Percentiles rank a stretch among this genome's conserved stretches.
These are phyloP conservation scores for Takifugu ocellatus DNA, from an alignment of 2,797 vertebrate species.

Conservation along the genomic window DNA sequence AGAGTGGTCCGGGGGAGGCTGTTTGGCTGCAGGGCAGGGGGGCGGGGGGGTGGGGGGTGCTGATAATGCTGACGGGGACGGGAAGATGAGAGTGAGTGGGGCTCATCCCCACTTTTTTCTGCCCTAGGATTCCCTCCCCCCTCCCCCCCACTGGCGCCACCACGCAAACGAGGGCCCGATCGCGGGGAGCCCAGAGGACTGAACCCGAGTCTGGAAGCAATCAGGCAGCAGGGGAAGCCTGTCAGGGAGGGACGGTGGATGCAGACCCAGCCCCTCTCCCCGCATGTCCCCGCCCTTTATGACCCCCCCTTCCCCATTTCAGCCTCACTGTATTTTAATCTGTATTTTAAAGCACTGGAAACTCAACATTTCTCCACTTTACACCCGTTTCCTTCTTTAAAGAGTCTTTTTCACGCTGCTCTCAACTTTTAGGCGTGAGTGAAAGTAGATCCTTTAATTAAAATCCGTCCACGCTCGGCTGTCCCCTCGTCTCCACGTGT, in stretches of 20 bases:
- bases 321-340: conserved; percentile 10
- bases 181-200: conserved; percentile 38
- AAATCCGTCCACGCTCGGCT: too few species aligned
- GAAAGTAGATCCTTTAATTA: too few species aligned
- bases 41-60: conserved; percentile 20
- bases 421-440: too few species aligned
- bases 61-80: conserved; percentile 55
- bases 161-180: conserved; percentile 51
- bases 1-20: conserved; percentile 54
- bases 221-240: conserved; percentile 52
- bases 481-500: too few species aligned
- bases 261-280: conserved; percentile 20
- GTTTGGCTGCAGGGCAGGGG: conserved; percentile 69
- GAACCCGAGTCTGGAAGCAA: conserved; percentile 68
- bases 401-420: not conserved
- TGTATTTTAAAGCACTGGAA: not conserved
- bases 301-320: conserved; percentile 53
- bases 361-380: not conserved
- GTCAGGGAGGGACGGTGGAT: conserved; percentile 45
- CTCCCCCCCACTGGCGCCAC: conserved; percentile 69
- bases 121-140: conserved; percentile 63
- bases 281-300: conserved; percentile 29
- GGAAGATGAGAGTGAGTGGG: conserved; percentile 33
- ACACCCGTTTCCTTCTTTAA: not conserved
- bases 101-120: conserved; percentile 66